Conservation (phyloP, 23 tunicate species). For the Ciona savignyi region DNA sequence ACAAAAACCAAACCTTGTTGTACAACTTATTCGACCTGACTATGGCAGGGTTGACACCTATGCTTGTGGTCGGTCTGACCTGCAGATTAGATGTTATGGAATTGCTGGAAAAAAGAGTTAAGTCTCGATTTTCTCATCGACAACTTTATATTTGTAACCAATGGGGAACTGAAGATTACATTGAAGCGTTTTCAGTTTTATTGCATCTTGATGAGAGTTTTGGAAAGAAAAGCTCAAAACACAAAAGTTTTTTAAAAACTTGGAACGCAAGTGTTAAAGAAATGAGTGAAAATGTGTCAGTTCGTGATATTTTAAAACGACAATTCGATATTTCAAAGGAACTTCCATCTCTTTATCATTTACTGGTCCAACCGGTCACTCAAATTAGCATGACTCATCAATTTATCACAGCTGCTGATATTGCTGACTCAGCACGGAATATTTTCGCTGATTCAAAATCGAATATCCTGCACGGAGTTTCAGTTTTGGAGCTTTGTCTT, state of each 20-base stretch:
- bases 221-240: constrained; percentile 7
- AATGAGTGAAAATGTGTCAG: constrained; percentile 25
- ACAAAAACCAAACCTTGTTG: constrained; percentile 81
- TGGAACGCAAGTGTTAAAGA: constrained; percentile 28
- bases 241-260: constrained; percentile 4
- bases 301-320: constrained; percentile 27
- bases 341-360: constrained; percentile 19
- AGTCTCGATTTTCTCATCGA: constrained; percentile 86
- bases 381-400: constrained; percentile 13
- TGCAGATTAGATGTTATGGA: constrained; percentile 85
- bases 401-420: constrained; percentile 17
- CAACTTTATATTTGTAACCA: constrained; percentile 58
- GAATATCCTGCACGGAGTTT: constrained; percentile 41
- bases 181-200: constrained; percentile 25
- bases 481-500: constrained; percentile 75
- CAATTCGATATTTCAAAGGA: constrained; percentile 43
- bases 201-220: constrained; percentile 21
- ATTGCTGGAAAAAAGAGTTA: constrained; percentile 82
- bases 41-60: constrained; percentile 67
- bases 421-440: constrained; percentile 31
- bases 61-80: constrained; percentile 75
- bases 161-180: constrained; percentile 50
- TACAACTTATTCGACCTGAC: constrained; percentile 83
- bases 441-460: constrained; percentile 46
- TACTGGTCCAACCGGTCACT: constrained; percentile 25